Evolutionary conservation across 2,113 vertebrate genomes (phyloP).

Genomic region (Rhabdomys dilectus): DNA sequence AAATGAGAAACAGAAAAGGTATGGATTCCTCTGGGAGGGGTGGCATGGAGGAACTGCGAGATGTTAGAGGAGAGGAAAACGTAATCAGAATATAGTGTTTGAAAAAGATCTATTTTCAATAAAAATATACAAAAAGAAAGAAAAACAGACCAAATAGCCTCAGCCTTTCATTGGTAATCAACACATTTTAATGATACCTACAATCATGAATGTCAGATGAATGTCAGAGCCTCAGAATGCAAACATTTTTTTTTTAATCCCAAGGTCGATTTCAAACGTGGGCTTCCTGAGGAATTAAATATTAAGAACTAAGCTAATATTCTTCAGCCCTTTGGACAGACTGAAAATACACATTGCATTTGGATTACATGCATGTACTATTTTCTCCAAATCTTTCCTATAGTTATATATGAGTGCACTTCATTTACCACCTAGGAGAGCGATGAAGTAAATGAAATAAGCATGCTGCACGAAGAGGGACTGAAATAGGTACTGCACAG

Average conservation of each 20-base stretch:
- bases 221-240: not conserved
- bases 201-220: not conserved
- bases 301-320: conserved; percentile 9
- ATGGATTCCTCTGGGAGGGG: no score
- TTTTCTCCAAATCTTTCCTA: conserved; percentile 7
- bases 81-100: not conserved
- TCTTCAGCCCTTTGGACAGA: not conserved
- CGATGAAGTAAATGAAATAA: not conserved
- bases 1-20: not conserved
- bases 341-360: conserved; percentile 10
- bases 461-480: no score
- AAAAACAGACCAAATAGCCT: not conserved
- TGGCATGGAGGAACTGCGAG: not conserved
- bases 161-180: not conserved
- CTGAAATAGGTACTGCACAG: no score
- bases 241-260: not conserved
- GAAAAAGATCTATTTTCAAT: not conserved
- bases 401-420: not conserved
- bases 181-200: not conserved
- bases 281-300: conserved; percentile 20
- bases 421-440: not conserved
- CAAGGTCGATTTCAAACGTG: not conserved
- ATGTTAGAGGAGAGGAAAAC: not conserved
- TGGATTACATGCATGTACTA: not conserved
- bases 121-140: not conserved